Conservation (phyloP, 2,113 vertebrate genomes). For the Chauna torquata region DNA sequence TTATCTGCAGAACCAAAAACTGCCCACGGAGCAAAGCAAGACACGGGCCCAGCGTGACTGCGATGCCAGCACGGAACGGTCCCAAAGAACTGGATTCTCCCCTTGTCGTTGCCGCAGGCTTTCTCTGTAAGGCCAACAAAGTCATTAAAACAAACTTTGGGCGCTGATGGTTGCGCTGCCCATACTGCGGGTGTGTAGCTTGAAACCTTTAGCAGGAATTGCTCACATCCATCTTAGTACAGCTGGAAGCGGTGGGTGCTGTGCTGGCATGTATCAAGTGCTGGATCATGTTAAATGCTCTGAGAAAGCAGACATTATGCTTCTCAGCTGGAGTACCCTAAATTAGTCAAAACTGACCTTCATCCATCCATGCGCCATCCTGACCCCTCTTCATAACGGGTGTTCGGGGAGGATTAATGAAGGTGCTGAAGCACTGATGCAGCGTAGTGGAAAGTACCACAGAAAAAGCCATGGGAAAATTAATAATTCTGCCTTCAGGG, state of each 20-base stretch:
- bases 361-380: slow-evolving; percentile 32
- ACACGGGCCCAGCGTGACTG: fast-evolving
- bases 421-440: neutral
- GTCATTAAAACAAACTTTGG: neutral
- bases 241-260: slow-evolving; percentile 40
- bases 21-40: fast-evolving
- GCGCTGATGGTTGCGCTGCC: neutral
- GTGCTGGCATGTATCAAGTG: slow-evolving; percentile 33
- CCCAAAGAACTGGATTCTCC: neutral
- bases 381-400: neutral
- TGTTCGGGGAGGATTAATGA: slow-evolving; percentile 22
- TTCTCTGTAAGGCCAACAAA: neutral
- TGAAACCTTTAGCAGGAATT: slow-evolving; percentile 3
- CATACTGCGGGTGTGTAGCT: neutral
- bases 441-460: neutral
- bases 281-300: slow-evolving; percentile 16
- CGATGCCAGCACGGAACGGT: neutral
- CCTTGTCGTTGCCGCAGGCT: neutral
- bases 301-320: neutral
- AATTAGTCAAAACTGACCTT: slow-evolving; percentile 53
- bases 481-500: neutral
- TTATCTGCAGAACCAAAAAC: neutral
- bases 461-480: neutral
- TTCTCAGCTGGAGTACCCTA: neutral
- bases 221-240: slow-evolving; percentile 16